Percentiles rank a stretch among this genome's conserved stretches.
phyloP scores from a whole-genome alignment of 2,888 invertebrate genomes.

The Sisyra terminalis region DNA sequence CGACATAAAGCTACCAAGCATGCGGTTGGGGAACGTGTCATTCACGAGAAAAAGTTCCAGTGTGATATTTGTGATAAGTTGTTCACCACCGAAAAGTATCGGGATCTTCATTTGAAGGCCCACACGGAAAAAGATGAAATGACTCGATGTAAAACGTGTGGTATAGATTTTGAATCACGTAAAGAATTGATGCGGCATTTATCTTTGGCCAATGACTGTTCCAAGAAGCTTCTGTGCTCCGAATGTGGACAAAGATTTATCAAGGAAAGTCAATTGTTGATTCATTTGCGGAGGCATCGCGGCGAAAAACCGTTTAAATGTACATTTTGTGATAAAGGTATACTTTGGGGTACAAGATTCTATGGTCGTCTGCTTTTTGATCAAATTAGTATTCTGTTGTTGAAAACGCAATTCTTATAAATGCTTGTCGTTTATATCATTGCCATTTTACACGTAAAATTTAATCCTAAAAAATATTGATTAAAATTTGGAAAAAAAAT shows the following conservation, averaged over 20 bases:
- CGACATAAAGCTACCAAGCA: constrained; percentile 30
- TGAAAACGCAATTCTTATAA: too few species aligned
- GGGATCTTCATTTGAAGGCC: constrained; percentile 31
- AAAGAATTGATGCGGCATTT: constrained; percentile 33
- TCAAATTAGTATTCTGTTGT: not conserved
- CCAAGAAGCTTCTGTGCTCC: constrained; percentile 37
- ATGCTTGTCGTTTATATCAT: too few species aligned
- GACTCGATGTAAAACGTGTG: constrained; percentile 24
- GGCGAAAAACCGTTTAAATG: constrained; percentile 43
- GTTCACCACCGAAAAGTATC: constrained; percentile 36
- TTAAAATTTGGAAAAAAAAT: too few species aligned
- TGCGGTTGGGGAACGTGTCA: constrained; percentile 13
- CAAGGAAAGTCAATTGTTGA: constrained; percentile 37
- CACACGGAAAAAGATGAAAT: constrained; percentile 23
- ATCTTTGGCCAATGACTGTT: constrained; percentile 34
- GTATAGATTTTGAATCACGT: constrained; percentile 29
- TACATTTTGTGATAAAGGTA: constrained; percentile 36
- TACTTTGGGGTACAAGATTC: not conserved
- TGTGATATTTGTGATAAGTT: constrained; percentile 25
- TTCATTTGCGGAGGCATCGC: constrained; percentile 38
- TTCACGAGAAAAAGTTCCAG: constrained; percentile 23
- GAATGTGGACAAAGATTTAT: constrained; percentile 40
- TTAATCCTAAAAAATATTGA: too few species aligned
- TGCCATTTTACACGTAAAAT: too few species aligned
- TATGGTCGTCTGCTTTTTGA: not conserved